Conservation (phyloP, 2,888 invertebrate species). For the Tenthredo notha region DNA sequence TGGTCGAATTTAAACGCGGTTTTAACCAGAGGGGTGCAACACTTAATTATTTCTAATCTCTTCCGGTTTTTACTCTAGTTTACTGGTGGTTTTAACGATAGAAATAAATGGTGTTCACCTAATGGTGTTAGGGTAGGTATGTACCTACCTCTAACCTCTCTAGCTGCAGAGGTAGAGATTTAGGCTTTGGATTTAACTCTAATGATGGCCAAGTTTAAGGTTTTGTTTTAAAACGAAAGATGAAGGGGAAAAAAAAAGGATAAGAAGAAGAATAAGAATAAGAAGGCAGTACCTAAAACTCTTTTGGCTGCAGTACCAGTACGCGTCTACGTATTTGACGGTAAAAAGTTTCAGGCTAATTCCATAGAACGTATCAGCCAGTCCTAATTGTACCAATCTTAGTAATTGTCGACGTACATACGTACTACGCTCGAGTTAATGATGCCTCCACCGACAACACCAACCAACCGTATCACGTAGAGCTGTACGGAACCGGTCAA, state of each 20-base stretch:
- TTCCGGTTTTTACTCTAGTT: slow-evolving; percentile 45
- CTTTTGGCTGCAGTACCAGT: neutral
- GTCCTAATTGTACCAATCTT: slow-evolving; percentile 46
- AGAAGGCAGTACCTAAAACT: neutral
- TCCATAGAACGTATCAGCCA: slow-evolving; percentile 26
- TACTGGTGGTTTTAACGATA: slow-evolving; percentile 45
- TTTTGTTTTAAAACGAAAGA: neutral
- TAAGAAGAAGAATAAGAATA: neutral
- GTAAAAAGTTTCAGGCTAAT: slow-evolving; percentile 34
- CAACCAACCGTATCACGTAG: slow-evolving; percentile 36
- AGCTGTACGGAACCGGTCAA: slow-evolving; percentile 35
- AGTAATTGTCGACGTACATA: slow-evolving; percentile 37
- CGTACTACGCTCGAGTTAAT: slow-evolving; percentile 27
- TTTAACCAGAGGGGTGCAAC: slow-evolving; percentile 2
- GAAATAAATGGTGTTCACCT: slow-evolving; percentile 13
- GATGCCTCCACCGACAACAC: slow-evolving; percentile 34
- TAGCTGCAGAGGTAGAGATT: neutral
- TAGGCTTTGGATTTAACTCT: slow-evolving; percentile 10
- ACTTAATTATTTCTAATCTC: slow-evolving; percentile 50
- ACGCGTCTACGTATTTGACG: neutral
- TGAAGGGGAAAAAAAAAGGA: neutral
- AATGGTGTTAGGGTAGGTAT: neutral
- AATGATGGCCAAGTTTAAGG: neutral
- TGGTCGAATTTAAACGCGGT: slow-evolving; percentile 16
- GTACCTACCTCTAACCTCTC: neutral